Base-by-base conservation (phyloP, 1,140 invertebrate species). In the Drosophila yakuba region DNA sequence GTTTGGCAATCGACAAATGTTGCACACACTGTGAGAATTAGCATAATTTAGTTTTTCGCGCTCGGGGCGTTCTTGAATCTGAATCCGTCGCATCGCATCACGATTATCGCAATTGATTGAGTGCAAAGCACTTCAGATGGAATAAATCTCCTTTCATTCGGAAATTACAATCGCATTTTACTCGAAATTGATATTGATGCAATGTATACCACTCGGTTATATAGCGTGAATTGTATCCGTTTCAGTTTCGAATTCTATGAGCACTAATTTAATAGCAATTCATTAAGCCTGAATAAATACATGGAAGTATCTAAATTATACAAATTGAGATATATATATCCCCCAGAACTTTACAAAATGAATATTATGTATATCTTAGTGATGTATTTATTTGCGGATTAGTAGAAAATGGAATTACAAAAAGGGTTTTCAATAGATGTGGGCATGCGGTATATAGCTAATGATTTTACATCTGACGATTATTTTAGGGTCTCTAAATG, bases 1-100 rank as follows among this genome's bases (percentile, higher is more conserved):
- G 80, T 85, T 78, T 81, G 64, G 83, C 82, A 81, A 86, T 86
- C 82, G 78, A 81, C 78, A 86, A 85, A 81, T 85, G 81, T 77
- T 80, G 81, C 77, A 77, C 80, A 85, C 81, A 80, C 63, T 61
- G 62, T 50, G 68, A 44, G 73, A 85, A 86, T 85, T 80, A 85
- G 66, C 81, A 77, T 84, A 82, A 61, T 79, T 79, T 74, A 75
- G 56, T 78, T 74, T 74, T 76, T 48, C 32, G 43, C 67, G 36
- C 63, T 38, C 8, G 20, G 63, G 51, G 43, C 36, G 28, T 69
- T 48, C 67, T 48, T 51, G 51, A 41, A 41, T 15, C 47, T 36
- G 28, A 52, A 66, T 28, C 60, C 61, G 14, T 68, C 47, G 60
- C 36, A 68, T 68, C 64, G 60, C 45, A 68, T 68, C 51, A 57